Conservation (phyloP, 2,888 invertebrate genomes). For the Oligia latruncula region DNA sequence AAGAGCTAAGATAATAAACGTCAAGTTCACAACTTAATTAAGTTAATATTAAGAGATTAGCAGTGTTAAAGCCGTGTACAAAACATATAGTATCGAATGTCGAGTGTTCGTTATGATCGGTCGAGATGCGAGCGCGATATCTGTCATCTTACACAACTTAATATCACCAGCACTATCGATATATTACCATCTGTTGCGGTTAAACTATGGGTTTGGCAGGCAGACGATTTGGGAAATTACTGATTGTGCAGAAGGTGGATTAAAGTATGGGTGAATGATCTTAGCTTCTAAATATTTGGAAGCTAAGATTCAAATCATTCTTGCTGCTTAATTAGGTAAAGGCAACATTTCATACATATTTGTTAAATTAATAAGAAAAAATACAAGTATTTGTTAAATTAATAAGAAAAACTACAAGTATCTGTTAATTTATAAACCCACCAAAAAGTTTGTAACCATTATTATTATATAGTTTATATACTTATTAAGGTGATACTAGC, state of each 20-base stretch:
- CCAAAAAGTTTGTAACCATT: too few relatives aligned
- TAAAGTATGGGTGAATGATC: too few relatives aligned
- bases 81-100: slow-evolving; percentile 54
- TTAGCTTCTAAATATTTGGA: too few relatives aligned
- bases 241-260: background rate
- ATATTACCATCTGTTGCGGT: slow-evolving; percentile 76
- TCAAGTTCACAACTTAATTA: slow-evolving; percentile 41
- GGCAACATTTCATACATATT: background rate
- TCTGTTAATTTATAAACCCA: background rate
- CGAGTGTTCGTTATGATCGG: slow-evolving; percentile 60
- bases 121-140: slow-evolving; percentile 71
- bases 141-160: slow-evolving; percentile 85
- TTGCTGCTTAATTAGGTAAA: background rate
- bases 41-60: slow-evolving; percentile 52
- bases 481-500: too few relatives aligned
- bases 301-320: too few relatives aligned
- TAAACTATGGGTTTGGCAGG: slow-evolving; percentile 25
- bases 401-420: background rate
- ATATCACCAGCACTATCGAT: slow-evolving; percentile 83
- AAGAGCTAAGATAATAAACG: slow-evolving; percentile 23
- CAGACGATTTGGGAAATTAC: slow-evolving; percentile 41
- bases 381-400: background rate
- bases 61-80: slow-evolving; percentile 60
- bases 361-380: background rate
- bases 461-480: too few relatives aligned